phyloP scores from a whole-genome alignment of 2,888 invertebrate genomes.

The Merodon equestris region DNA sequence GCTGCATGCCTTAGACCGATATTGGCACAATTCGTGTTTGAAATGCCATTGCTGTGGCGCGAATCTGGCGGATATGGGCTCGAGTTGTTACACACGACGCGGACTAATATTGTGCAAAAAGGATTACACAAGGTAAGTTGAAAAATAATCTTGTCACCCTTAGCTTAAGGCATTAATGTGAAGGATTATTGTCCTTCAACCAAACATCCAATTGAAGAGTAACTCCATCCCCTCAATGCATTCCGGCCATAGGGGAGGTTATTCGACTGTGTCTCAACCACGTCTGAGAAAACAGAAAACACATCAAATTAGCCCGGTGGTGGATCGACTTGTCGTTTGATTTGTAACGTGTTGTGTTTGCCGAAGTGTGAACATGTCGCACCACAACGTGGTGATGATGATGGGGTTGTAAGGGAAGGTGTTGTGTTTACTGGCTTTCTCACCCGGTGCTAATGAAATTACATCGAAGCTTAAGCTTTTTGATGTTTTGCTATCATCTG shows the following conservation, averaged over 20 bases:
- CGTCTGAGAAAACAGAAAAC: conserved; percentile 57
- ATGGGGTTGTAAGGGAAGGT: conserved; percentile 9
- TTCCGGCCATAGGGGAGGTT: not conserved
- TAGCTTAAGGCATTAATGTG: too few relatives aligned
- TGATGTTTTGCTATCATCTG: conserved; percentile 37
- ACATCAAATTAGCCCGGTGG: conserved; percentile 48
- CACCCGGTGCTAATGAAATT: conserved; percentile 52
- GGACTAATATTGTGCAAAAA: conserved; percentile 97
- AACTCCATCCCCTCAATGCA: too few relatives aligned
- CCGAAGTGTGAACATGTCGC: conserved; percentile 53
- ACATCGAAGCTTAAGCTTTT: conserved; percentile 43
- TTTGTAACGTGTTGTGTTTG: conserved; percentile 41
- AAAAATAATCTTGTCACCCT: too few relatives aligned
- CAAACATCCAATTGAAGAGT: too few relatives aligned
- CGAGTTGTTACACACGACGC: conserved; percentile 94
- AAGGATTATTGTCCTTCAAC: too few relatives aligned
- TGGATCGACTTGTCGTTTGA: conserved; percentile 23
- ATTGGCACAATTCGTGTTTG: conserved; percentile 97
- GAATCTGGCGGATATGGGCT: conserved; percentile 93
- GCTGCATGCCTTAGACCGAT: conserved; percentile 94
- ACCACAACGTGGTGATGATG: conserved; percentile 14
- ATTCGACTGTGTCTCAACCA: conserved; percentile 40
- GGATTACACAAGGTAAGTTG: conserved; percentile 94
- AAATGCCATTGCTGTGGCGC: conserved; percentile 95
- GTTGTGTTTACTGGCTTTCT: conserved; percentile 34